Conservation (phyloP, 2,797 vertebrate genomes). For the Gymnoscopelus microlampas region DNA sequence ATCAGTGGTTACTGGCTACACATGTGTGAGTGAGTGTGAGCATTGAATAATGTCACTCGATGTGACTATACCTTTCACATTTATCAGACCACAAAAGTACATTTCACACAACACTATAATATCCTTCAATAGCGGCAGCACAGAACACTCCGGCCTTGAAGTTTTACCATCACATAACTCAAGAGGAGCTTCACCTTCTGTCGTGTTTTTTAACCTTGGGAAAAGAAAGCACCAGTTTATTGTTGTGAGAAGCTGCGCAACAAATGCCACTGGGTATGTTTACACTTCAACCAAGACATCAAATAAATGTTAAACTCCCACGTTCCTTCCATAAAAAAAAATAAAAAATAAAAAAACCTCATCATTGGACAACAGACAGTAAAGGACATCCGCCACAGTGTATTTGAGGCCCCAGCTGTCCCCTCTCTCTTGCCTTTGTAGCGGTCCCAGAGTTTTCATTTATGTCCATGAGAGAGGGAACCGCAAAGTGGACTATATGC, state of each 20-base stretch:
- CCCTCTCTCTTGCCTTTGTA: constrained; percentile 41
- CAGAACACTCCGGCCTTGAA: not conserved
- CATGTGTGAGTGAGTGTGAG: too few species aligned
- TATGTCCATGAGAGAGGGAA: constrained; percentile 49
- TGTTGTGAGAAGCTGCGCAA: not conserved
- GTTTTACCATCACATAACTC: not conserved
- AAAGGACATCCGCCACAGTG: constrained; percentile 25
- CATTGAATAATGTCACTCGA: too few species aligned
- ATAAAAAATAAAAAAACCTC: too few species aligned
- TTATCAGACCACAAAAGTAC: not conserved
- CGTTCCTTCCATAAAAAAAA: constrained; percentile 8
- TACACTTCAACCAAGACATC: constrained; percentile 6
- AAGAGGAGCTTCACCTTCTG: not conserved
- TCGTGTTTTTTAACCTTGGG: not conserved
- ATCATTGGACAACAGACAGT: constrained; percentile 3
- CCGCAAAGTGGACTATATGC: not conserved
- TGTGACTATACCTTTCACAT: not conserved
- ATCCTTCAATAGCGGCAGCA: not conserved
- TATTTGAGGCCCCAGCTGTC: constrained; percentile 37
- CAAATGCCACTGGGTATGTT: not conserved
- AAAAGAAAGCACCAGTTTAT: not conserved
- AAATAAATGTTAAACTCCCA: constrained; percentile 1
- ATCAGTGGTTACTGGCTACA: too few species aligned
- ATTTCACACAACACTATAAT: not conserved
- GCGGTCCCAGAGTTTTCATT: constrained; percentile 56